Conservation (phyloP, 2,888 invertebrate genomes). For the Napeogenes sylphis region DNA sequence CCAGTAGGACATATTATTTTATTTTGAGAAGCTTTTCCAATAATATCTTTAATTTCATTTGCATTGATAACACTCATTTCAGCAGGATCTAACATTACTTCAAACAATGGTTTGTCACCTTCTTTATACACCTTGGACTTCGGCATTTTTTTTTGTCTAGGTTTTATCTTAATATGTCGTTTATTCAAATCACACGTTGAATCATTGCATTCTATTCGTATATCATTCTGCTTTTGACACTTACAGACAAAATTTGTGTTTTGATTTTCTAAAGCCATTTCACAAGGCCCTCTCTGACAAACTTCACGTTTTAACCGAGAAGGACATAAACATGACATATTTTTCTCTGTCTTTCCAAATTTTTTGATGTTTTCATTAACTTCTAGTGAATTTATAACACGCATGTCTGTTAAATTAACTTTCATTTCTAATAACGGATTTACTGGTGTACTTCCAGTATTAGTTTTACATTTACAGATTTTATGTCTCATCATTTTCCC, state of each 20-base stretch:
- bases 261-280: conserved; percentile 34
- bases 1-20: conserved; percentile 30
- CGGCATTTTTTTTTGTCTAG: conserved; percentile 12
- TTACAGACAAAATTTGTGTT: conserved; percentile 36
- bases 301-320: conserved; percentile 27
- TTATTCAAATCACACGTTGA: conserved; percentile 32
- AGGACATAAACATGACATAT: conserved; percentile 39
- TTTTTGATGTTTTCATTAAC: conserved; percentile 36
- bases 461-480: conserved; percentile 13
- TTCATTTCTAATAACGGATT: conserved; percentile 41
- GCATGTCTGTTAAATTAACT: conserved; percentile 38
- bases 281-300: conserved; percentile 35
- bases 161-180: conserved; percentile 7
- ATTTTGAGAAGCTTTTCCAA: conserved; percentile 21
- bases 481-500: conserved; percentile 2
- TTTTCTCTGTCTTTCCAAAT: conserved; percentile 29
- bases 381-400: conserved; percentile 40
- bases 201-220: conserved; percentile 36
- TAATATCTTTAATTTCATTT: conserved; percentile 39
- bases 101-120: conserved; percentile 29
- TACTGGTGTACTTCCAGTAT: conserved; percentile 13
- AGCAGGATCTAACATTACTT: conserved; percentile 41
- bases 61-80: conserved; percentile 46
- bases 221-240: conserved; percentile 31
- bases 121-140: conserved; percentile 16